Base-by-base conservation (phyloP, 2,888 invertebrate species). In the Eupithecia subfuscata region DNA sequence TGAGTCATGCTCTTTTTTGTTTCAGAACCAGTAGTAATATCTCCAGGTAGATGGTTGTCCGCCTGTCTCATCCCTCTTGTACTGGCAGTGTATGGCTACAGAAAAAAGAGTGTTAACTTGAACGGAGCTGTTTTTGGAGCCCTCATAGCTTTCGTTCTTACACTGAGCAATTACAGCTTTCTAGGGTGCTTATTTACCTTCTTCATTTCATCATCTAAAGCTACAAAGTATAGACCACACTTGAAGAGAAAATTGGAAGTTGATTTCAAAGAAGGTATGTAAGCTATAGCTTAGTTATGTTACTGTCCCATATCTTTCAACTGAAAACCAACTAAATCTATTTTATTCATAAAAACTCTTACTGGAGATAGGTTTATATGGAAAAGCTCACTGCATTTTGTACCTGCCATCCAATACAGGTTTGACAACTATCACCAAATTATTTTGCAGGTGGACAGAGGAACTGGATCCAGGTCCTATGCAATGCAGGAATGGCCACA, bases 391-490 rank as follows among this genome's bases (percentile, higher is more conserved):
- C 14, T 25, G 25, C 25, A 22, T 25, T 60, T 60, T 12, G 0
- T 1, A 56, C 56, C 56, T 25, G 5, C 60, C 6, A 56, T 22
- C n/a, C 11, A 22, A 56, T 56, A 56, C 22, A 25, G 25, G 25
- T 60, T 60, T 60, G 5, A 25, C 12, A 60, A 25, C 22, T 25
- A 60, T 25, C 25, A 64, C 1, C 16, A 64, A 30, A 18, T 64
- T 22, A 60, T 25, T 64, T 87, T 91, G n/a, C 83, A 96, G 97
- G 98, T 84, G 98, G 98, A 0, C 97, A 97, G 88, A 95, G 98
- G 78, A 98, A 97, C 88, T 98, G 98, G 98, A 93, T 98, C 18
- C 98, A 98, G 91, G 98, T 98, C 9, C 89, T 98, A 0, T 98
- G 98, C 87, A 98, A 98, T 92, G 97, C 96, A 1, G 98, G 98